Base-by-base conservation (phyloP, 2,888 invertebrate genomes). In the Thereva unica region DNA sequence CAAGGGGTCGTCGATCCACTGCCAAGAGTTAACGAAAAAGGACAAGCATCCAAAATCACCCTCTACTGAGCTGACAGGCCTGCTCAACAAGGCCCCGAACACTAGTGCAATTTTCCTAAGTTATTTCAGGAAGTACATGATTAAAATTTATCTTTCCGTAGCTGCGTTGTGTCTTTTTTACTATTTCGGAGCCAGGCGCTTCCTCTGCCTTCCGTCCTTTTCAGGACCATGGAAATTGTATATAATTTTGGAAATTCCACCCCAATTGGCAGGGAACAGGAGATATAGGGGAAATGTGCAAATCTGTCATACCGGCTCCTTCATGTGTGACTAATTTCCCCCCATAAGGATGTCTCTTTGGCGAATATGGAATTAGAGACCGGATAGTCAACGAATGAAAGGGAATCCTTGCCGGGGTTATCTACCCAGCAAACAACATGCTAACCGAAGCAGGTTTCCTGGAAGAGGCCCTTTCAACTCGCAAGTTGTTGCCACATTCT, bases 51-150 rank as follows among this genome's bases (percentile, higher is more conserved):
- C 47, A 47, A 59, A 47, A 47, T 59, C 12, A 37, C 12, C 47
- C 38, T 10, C 38, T 42, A 37, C 7, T 37, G 37, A 38, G 38
- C 47, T 38, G 57, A 42, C 57, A 10, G 49, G 2, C 35, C 2
- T 23, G 23, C 23, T 23, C 23, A 23, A 23, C 23, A 23, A 23
- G 23, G 53, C n/a, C 8, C 12, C 47, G 47, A 59, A 59, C 47
- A 47, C 57, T 47, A 23, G 23, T 23, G 57, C 57, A 59, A 59
- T 59, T 59, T 59, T 47, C 47, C 57, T 47, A 47, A 59, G 57
- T 59, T 59, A 59, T 59, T 59, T 47, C 57, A 59, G 57, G 57
- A 59, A 59, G 41, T 47, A 59, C 57, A 59, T 59, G 57, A 59
- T 47, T 59, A 59, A 59, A 59, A 59, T 59, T 59, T 59, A 59